These are phyloP conservation scores for Archips crataeganus DNA, from an alignment of 2,888 invertebrate species.

Conservation along the genomic window DNA sequence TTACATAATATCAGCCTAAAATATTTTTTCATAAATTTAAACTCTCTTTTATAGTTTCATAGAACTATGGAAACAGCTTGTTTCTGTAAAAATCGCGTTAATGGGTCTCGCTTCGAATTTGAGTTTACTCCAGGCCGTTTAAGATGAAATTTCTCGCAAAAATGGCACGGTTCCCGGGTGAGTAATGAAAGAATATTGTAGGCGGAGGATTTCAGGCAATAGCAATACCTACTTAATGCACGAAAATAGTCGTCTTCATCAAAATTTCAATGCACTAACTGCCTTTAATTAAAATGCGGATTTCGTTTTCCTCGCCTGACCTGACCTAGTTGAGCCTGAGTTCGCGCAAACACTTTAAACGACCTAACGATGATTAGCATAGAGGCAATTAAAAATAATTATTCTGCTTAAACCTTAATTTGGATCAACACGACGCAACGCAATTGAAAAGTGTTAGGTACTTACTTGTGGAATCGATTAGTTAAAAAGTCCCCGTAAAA, in stretches of 20 bases:
- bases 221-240: neutral
- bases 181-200: conserved; percentile 5
- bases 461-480: no score
- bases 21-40: no score
- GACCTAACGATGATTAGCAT: neutral
- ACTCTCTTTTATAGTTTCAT: no score
- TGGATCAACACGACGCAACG: neutral
- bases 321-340: conserved; percentile 21
- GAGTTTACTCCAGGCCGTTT: neutral
- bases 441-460: neutral
- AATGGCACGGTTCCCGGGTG: neutral
- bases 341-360: neutral
- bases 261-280: conserved; percentile 1
- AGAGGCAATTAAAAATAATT: conserved; percentile 10
- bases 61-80: no score
- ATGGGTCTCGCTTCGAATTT: neutral
- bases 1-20: no score
- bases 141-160: neutral
- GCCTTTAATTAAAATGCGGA: conserved; percentile 22
- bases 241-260: neutral
- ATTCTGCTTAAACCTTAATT: neutral
- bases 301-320: conserved; percentile 10
- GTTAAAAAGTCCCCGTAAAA: no score
- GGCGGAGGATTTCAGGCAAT: neutral
- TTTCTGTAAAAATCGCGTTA: no score